Evolutionary conservation across 2,888 invertebrate species (phyloP), one percentile per base, ranked within the genome.

Genomic region (Caenorhabditis macrosperma): DNA sequence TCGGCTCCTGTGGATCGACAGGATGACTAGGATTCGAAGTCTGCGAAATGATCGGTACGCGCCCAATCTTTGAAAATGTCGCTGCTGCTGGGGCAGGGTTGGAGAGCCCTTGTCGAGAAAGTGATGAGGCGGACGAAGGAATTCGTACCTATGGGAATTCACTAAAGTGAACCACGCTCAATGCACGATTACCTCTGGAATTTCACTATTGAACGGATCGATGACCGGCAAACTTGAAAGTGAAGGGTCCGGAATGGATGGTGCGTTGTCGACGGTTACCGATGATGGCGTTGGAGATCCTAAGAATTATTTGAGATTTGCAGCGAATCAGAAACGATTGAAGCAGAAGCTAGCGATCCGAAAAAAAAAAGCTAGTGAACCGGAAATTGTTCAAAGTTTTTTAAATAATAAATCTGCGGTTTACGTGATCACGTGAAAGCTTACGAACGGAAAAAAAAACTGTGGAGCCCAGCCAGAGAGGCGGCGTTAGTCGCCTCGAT

Each of bases 221-320:
- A 24, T 60, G 12, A 74, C 38, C 2, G 64, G 61, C 10, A 74
- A 38, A 38, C 10, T 26, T 3, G 64, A 28, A 20, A 68, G 33
- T 0, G 60, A 48, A 41, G 72, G 33, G 12, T 77, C 67, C 1
- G 59, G 75, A 9, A 71, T 22, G 20, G 78, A 78, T 5, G 76
- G 71, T 15, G 76, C 48, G 69, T 81, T 75, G n/a, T 82, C 82
- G 28, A 79, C 79, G 4, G 82, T 82, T 2, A 78, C 82, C 26
- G 75, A 79, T 20, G 82, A 82, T 10, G 82, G 82, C n/a, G 82
- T 79, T 61, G 82, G 82, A 0, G 82, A 82, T 7, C 79, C 55
- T 55, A 17, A 50, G 26, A n/a, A n/a, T n/a, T n/a, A n/a, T n/a
- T n/a, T n/a, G n/a, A n/a, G n/a, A n/a, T n/a, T n/a, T n/a, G n/a